Conservation (phyloP, 1,140 invertebrate species). For the Bombyx mandarina region DNA sequence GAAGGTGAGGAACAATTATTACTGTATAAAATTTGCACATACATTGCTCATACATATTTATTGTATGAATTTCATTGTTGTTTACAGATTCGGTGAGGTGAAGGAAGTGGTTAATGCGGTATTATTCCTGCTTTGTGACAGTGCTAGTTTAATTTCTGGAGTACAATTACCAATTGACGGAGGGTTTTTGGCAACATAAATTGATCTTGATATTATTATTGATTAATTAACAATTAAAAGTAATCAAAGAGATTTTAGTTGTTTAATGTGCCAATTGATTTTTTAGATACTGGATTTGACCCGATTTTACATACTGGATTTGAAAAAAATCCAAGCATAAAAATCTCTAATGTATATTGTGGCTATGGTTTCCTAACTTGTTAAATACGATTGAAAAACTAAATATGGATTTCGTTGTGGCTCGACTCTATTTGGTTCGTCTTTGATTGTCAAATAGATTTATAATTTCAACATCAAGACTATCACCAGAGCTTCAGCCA, state of each 20-base stretch:
- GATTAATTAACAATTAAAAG: not conserved
- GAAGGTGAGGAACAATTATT: conserved; percentile 44
- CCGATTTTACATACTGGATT: conserved; percentile 63
- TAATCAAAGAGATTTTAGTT: conserved; percentile 40
- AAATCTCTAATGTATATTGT: conserved; percentile 53
- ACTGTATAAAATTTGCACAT: not conserved
- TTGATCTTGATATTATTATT: not conserved
- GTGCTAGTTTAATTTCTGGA: conserved; percentile 87
- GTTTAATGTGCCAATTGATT: conserved; percentile 69
- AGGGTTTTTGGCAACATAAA: conserved; percentile 73
- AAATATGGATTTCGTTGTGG: too few relatives aligned
- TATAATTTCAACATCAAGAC: too few relatives aligned
- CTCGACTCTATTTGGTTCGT: too few relatives aligned
- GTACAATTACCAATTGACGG: conserved; percentile 85
- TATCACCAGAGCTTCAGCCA: too few relatives aligned
- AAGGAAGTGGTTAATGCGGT: conserved; percentile 86
- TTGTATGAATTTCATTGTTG: conserved; percentile 1
- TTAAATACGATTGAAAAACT: too few relatives aligned
- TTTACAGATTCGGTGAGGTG: conserved; percentile 79
- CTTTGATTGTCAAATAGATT: too few relatives aligned
- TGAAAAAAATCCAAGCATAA: conserved; percentile 67
- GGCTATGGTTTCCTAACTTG: conserved; percentile 42
- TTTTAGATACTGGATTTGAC: conserved; percentile 66
- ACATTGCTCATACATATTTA: not conserved
- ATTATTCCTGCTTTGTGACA: conserved; percentile 85